Percentiles rank a stretch among this genome's conserved stretches.
phyloP scores from a whole-genome alignment of 1,140 invertebrate genomes.

The Pogonomyrmex californicus region DNA sequence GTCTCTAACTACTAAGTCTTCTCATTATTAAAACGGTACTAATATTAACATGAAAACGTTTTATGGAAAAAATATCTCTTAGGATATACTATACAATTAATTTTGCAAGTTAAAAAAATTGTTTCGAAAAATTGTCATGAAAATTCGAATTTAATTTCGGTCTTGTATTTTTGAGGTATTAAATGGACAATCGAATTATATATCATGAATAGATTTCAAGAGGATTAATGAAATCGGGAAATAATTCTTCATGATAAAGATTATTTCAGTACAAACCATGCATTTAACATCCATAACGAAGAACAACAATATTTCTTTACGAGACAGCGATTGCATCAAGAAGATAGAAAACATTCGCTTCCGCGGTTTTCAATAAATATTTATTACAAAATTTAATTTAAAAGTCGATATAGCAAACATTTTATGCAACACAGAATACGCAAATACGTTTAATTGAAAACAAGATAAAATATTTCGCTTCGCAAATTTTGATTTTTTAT shows the following conservation, averaged over 20 bases:
- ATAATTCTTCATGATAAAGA: neutral
- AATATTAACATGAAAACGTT: neutral
- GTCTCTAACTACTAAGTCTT: too few relatives aligned
- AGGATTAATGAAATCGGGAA: neutral
- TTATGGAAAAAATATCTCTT: neutral
- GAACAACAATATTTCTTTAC: neutral
- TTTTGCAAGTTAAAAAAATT: neutral
- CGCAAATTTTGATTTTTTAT: neutral
- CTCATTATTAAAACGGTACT: too few relatives aligned
- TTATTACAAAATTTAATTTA: constrained; percentile 2
- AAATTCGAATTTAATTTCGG: neutral
- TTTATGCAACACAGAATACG: constrained; percentile 12
- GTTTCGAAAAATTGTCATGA: neutral
- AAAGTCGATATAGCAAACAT: neutral
- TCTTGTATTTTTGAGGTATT: neutral
- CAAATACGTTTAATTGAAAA: neutral
- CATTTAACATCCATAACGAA: neutral
- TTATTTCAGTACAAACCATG: neutral
- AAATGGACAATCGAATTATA: neutral
- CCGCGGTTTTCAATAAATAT: neutral
- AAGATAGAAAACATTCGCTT: neutral
- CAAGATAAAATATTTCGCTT: neutral
- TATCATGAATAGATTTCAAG: neutral
- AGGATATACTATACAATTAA: neutral
- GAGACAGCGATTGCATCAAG: neutral